Evolutionary conservation across 2,888 invertebrate genomes (phyloP).

Genomic region (Leptothorax acervorum): DNA sequence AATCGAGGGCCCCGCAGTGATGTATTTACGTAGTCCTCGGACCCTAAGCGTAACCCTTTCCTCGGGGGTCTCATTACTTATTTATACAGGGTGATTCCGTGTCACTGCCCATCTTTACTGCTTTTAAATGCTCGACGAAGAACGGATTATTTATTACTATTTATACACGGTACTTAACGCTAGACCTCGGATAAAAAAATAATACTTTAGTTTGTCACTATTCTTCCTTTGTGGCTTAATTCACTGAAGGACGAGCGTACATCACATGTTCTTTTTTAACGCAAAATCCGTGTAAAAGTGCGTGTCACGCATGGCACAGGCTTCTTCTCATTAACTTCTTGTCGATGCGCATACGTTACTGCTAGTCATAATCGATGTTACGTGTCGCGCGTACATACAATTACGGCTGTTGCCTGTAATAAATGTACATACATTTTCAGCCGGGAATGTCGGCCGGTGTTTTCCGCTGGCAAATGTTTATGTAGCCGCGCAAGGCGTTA

Average conservation of each 20-base stretch:
- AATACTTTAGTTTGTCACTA: not conserved
- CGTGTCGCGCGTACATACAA: constrained; percentile 30
- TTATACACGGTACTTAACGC: not conserved
- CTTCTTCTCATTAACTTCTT: constrained; percentile 45
- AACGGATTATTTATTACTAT: not conserved
- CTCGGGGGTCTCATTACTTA: not conserved
- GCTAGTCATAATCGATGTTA: constrained; percentile 44
- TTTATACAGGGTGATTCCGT: not conserved
- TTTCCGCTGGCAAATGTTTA: constrained; percentile 9
- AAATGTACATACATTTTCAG: constrained; percentile 45
- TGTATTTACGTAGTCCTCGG: constrained; percentile 33
- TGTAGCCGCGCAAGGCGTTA: not conserved
- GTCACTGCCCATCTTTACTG: not conserved
- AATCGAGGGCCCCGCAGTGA: constrained; percentile 56
- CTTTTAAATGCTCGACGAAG: not conserved
- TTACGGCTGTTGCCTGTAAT: constrained; percentile 40
- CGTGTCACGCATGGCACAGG: constrained; percentile 9
- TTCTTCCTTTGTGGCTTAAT: not conserved
- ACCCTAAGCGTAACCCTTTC: constrained; percentile 36
- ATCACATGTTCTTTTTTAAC: not conserved
- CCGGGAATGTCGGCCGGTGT: constrained; percentile 15
- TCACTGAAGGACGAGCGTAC: not conserved
- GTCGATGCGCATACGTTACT: constrained; percentile 30
- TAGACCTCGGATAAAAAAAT: not conserved
- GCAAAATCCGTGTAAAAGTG: not conserved